Evolutionary conservation across 2,888 invertebrate genomes (phyloP).

Genomic region (Tortrix viridana): DNA sequence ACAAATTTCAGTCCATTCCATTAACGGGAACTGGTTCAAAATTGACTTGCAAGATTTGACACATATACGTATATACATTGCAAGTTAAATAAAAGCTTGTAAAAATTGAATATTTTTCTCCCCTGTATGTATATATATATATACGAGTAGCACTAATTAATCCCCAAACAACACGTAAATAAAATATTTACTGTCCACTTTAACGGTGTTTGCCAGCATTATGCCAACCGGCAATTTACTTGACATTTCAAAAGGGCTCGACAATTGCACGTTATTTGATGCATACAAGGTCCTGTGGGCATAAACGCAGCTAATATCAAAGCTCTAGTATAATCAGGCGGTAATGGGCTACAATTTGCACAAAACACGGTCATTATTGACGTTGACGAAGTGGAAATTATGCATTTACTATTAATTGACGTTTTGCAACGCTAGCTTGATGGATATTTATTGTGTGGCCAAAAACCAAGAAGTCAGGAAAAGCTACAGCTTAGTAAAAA

Average conservation of each 20-base stretch:
- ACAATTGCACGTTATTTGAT: slow-evolving; percentile 66
- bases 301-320: slow-evolving; percentile 46
- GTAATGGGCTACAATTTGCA: slow-evolving; percentile 54
- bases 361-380: slow-evolving; percentile 37
- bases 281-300: slow-evolving; percentile 45
- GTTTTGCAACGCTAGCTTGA: slow-evolving; percentile 1
- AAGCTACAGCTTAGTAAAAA: background rate
- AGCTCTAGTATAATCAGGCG: slow-evolving; percentile 41
- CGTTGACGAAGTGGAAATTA: slow-evolving; percentile 12
- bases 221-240: slow-evolving; percentile 58
- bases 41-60: no score
- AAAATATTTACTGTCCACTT: slow-evolving; percentile 25
- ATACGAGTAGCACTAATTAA: no score
- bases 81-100: no score
- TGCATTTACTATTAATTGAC: background rate
- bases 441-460: no score
- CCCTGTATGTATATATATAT: no score
- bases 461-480: background rate
- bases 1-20: no score
- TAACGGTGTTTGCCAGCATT: slow-evolving; percentile 54
- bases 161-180: slow-evolving; percentile 4
- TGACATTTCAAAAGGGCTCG: slow-evolving; percentile 69
- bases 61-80: no score
- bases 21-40: no score
- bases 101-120: no score